These are phyloP conservation scores for Margaritifera margaritifera DNA, from an alignment of 2,888 invertebrate species.

Conservation along the genomic window DNA sequence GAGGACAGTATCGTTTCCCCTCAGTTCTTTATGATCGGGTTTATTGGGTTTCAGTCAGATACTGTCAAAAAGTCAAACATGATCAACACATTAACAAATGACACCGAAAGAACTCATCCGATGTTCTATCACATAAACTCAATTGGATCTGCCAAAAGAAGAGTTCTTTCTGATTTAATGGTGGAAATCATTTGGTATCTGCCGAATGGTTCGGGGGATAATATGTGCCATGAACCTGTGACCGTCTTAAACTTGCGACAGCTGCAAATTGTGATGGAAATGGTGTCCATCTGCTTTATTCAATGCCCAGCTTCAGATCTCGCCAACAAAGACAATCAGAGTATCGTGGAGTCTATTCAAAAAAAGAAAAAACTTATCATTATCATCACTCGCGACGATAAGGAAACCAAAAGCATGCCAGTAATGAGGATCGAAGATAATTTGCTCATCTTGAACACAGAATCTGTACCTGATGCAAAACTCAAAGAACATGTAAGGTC, in stretches of 20 bases:
- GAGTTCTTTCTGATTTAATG: conserved; percentile 1
- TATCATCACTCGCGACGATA: too few relatives aligned
- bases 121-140: conserved; percentile 12
- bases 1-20: neutral
- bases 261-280: neutral
- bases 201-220: neutral
- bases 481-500: neutral
- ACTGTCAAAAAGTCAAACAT: conserved; percentile 5
- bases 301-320: neutral
- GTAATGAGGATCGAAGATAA: too few relatives aligned
- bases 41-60: conserved; percentile 3
- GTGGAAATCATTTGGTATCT: conserved; percentile 16
- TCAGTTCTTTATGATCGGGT: neutral
- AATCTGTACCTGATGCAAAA: too few relatives aligned
- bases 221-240: neutral
- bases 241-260: conserved; percentile 6
- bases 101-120: conserved; percentile 9
- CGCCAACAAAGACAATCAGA: too few relatives aligned
- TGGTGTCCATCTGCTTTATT: conserved; percentile 2
- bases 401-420: too few relatives aligned
- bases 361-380: too few relatives aligned
- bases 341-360: too few relatives aligned
- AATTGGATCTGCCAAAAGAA: conserved; percentile 5
- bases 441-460: too few relatives aligned
- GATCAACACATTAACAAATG: conserved; percentile 5